Evolutionary conservation across 2,888 invertebrate species (phyloP).

Genomic region (Drosophila leonis): DNA sequence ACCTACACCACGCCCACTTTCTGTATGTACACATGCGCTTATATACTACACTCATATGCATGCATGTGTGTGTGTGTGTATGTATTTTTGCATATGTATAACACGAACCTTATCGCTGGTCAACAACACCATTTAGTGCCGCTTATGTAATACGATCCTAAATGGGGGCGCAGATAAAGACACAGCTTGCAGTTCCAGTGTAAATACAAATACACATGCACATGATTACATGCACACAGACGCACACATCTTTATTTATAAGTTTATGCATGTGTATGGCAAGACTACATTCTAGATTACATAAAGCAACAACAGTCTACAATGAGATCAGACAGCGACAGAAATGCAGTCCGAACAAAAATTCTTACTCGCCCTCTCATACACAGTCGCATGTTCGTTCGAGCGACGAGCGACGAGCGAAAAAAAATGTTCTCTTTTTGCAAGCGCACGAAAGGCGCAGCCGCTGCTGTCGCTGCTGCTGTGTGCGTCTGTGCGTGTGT

Average conservation of each 20-base stretch:
- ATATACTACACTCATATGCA: conserved; percentile 14
- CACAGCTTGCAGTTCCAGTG: conserved; percentile 21
- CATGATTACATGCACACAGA: not conserved
- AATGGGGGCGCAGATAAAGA: conserved; percentile 48
- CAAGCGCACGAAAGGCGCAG: conserved; percentile 34
- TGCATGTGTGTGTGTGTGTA: conserved; percentile 9
- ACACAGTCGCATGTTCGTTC: conserved; percentile 20
- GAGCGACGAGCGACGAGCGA: conserved; percentile 3
- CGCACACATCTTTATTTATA: conserved; percentile 15
- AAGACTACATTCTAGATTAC: conserved; percentile 69
- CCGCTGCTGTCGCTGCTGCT: conserved; percentile 20
- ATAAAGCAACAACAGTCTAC: conserved; percentile 57
- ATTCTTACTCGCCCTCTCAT: conserved; percentile 48
- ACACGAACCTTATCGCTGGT: conserved; percentile 56
- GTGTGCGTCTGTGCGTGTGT: conserved; percentile 16
- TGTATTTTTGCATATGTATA: conserved; percentile 24
- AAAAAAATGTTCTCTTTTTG: conserved; percentile 46
- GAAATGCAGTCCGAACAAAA: conserved; percentile 48
- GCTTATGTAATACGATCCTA: conserved; percentile 72
- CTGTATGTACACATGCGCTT: conserved; percentile 10
- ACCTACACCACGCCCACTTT: conserved; percentile 39
- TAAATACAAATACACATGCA: conserved; percentile 6
- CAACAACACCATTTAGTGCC: conserved; percentile 34
- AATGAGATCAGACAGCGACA: conserved; percentile 48
- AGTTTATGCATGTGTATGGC: conserved; percentile 24